These are phyloP conservation scores for Aptenodytes patagonicus DNA, from an alignment of 2,113 vertebrate species.

Conservation along the genomic window DNA sequence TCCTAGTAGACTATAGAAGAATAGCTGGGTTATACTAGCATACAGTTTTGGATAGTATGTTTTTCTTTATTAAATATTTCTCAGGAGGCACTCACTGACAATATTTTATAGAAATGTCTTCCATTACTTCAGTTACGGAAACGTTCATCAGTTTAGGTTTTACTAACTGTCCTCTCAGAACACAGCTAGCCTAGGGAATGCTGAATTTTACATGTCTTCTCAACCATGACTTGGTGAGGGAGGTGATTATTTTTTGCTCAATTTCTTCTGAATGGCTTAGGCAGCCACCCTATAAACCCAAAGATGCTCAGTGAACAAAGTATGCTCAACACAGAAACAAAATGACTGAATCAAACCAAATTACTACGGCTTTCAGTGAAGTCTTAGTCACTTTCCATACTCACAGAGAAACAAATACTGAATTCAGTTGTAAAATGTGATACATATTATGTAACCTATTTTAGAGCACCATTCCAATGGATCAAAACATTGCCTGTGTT, in stretches of 20 bases:
- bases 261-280: slow-evolving; percentile 1
- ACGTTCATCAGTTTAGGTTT: not conserved
- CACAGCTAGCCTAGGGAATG: not conserved
- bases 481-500: slow-evolving; percentile 5
- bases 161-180: not conserved
- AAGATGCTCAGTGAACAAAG: not conserved
- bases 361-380: not conserved
- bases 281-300: not conserved
- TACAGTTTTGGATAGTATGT: not conserved
- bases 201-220: not conserved
- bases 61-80: not conserved
- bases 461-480: slow-evolving; percentile 50
- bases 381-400: not conserved
- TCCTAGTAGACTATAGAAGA: not conserved
- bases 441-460: not conserved
- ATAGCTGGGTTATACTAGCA: not conserved
- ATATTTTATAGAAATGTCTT: not conserved
- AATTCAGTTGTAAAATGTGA: not conserved
- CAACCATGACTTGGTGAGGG: not conserved
- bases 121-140: not conserved
- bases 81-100: not conserved
- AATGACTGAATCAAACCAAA: not conserved
- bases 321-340: not conserved
- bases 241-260: not conserved
- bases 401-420: not conserved